These are phyloP conservation scores for Nymphalis io DNA, from an alignment of 1,140 invertebrate species.

Conservation along the genomic window DNA sequence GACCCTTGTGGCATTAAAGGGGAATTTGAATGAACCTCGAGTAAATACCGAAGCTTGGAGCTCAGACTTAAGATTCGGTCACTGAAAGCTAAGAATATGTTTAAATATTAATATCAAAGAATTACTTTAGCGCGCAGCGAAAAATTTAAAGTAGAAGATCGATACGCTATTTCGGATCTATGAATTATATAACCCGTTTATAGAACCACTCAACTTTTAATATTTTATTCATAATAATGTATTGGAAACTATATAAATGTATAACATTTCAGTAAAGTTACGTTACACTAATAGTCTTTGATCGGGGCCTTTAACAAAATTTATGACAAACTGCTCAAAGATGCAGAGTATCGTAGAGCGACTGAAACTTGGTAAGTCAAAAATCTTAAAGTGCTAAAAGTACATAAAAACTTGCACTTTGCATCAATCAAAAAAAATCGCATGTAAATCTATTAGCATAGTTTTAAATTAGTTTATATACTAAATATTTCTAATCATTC, in stretches of 20 bases:
- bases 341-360: constrained; percentile 24
- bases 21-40: constrained; percentile 21
- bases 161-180: not conserved
- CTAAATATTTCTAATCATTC: too few relatives aligned
- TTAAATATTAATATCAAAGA: not conserved
- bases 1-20: constrained; percentile 10
- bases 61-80: not conserved
- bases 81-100: constrained; percentile 5
- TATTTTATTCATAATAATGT: not conserved
- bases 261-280: constrained; percentile 4
- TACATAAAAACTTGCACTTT: constrained; percentile 22
- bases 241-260: constrained; percentile 3
- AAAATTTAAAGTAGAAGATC: not conserved
- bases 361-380: constrained; percentile 35
- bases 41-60: constrained; percentile 11
- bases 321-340: constrained; percentile 32
- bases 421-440: constrained; percentile 8
- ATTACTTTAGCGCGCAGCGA: not conserved
- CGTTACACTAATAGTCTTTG: constrained; percentile 21
- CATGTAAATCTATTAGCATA: not conserved
- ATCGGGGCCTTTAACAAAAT: constrained; percentile 24
- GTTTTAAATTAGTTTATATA: not conserved
- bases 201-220: not conserved
- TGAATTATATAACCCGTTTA: too few relatives aligned
- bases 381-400: constrained; percentile 28